Conservation (phyloP, 30 jellyfish, hydroid and myxozoan species). For the Aurelia coerulea region DNA sequence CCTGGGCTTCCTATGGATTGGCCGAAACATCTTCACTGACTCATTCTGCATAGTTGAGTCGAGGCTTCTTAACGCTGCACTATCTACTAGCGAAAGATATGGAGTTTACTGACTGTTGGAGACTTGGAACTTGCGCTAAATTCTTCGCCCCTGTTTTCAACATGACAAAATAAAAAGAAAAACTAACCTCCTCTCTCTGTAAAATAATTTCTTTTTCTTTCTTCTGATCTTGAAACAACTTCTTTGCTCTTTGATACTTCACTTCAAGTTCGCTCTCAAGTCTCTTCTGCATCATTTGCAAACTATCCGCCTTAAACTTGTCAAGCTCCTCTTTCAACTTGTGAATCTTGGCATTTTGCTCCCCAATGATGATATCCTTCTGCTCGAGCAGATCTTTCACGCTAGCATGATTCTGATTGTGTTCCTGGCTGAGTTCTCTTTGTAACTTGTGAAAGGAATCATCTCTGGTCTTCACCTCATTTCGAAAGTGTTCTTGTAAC, state of each 20-base stretch:
- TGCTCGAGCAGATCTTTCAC: constrained; percentile 39
- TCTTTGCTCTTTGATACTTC: constrained; percentile 53
- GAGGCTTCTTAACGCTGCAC: too few relatives aligned
- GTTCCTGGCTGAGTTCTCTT: constrained; percentile 56
- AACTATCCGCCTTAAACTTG: constrained; percentile 20
- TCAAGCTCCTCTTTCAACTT: constrained; percentile 46
- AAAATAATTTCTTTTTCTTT: constrained; percentile 36
- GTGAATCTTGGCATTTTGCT: constrained; percentile 27
- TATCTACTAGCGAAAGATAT: too few relatives aligned
- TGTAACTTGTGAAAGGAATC: constrained; percentile 35
- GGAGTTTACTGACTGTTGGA: too few relatives aligned
- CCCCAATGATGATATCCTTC: constrained; percentile 40
- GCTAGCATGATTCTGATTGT: constrained; percentile 5
- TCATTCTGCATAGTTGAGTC: too few relatives aligned
- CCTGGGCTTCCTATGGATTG: too few relatives aligned
- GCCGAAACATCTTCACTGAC: too few relatives aligned
- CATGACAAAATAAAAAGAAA: neutral
- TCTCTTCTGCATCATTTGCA: constrained; percentile 8
- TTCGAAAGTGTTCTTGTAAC: constrained; percentile 27
- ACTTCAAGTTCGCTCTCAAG: constrained; percentile 29
- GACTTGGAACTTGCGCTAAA: too few relatives aligned
- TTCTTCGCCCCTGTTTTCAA: too few relatives aligned
- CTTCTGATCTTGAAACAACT: constrained; percentile 43
- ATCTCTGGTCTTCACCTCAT: constrained; percentile 40
- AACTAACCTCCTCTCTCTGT: constrained; percentile 46